Base-by-base conservation (phyloP, 1,140 invertebrate genomes). In the Zophobas atratus region DNA sequence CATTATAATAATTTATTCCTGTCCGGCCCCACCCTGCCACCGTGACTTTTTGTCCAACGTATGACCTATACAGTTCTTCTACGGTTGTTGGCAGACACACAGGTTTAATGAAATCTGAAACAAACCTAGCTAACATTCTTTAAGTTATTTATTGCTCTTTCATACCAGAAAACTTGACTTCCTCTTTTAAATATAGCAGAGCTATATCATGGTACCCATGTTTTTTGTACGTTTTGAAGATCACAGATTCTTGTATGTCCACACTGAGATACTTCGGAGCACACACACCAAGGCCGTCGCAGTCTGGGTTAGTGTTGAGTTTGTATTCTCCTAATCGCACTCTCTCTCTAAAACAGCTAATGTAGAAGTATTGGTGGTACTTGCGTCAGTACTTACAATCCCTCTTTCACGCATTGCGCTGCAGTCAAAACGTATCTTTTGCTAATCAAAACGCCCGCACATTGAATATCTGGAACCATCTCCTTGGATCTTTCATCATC, bases 21-120 rank as follows among this genome's bases (percentile, higher is more conserved):
- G 93, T 93, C 84, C 90, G 92, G 2, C 95, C 95, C 95, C 95
- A 96, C 5, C 95, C 95, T 1, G 93, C 93, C 0, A 93, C 92
- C 77, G 90, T 90, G 74, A 94, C 20, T 20, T 20, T 86, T 88
- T 20, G 86, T 83, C 0, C 87, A 87, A 6, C 89, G 20, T 55
- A 55, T 4, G 53, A 33, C 6, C 35, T 55, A 6, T 34, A 20
- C 32, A 55, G 53, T 55, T 55, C 4, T 55, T 55, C 53, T 5
- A 34, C 1, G 6, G 53, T 55, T 0, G 53, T 55, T 0, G 95
- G 95, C 6, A 98, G 83, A 81, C 96, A 97, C 67, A 97, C 92
- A 0, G 96, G 94, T 81, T 91, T 90, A 6, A 97, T 91, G 79
- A 90, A 92, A 76, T 91, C 87, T 89, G 78, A 67, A 86, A 85